Evolutionary conservation across 2,113 vertebrate species (phyloP).

Genomic region (Cervus canadensis): DNA sequence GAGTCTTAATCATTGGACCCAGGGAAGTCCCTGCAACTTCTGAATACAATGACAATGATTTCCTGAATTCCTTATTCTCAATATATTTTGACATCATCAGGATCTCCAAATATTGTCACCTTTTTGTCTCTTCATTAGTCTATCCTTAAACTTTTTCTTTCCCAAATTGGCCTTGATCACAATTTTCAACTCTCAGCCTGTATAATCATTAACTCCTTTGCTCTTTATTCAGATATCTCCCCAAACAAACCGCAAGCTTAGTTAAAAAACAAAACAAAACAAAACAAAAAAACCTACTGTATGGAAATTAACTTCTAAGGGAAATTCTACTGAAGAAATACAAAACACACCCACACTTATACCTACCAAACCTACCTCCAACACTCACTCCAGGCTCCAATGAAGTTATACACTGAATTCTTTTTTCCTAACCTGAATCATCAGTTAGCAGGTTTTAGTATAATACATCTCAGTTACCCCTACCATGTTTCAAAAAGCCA

Average conservation of each 20-base stretch:
- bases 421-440: neutral
- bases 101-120: neutral
- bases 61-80: neutral
- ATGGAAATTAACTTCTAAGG: neutral
- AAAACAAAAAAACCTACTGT: neutral
- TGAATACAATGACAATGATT: neutral
- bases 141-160: neutral
- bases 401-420: neutral
- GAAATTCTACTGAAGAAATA: neutral
- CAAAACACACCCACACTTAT: neutral
- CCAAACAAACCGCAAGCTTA: neutral
- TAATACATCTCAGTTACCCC: no score
- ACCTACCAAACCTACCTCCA: neutral
- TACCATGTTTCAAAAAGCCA: neutral
- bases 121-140: neutral
- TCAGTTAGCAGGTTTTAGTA: neutral
- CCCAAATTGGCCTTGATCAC: neutral
- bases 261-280: neutral
- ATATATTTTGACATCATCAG: neutral
- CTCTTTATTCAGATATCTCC: neutral
- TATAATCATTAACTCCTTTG: neutral
- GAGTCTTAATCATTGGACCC: neutral
- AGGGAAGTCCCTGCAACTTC: neutral
- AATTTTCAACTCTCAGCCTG: neutral
- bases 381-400: neutral